Base-by-base conservation (phyloP, 2,113 vertebrate species). In the Mobula birostris region DNA sequence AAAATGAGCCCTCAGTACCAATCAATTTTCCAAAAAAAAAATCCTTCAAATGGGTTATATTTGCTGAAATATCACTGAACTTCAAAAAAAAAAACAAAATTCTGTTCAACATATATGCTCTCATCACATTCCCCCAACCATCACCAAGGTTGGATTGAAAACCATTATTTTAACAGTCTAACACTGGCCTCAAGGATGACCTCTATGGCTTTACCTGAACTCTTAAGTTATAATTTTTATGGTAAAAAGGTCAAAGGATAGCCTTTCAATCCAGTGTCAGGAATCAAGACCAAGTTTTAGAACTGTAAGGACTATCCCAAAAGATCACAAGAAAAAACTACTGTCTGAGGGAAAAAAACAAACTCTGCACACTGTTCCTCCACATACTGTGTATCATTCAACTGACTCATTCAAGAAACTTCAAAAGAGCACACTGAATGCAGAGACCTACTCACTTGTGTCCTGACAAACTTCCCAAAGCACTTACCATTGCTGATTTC, bases 401-500 rank as follows among this genome's bases (percentile, higher is more conserved):
- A 58, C 9, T 9, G 48, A 32, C 66, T 32, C 29, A 66, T 90
- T n/a, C 17, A 19, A 21, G 2, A 90, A 15, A 14, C 66, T 32
- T n/a, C 15, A 17, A 74, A 68, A n/a, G 61, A 7, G 32, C 85
- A 32, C 85, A 1, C 15, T 5, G 2, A 14, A 27, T 88, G 7
- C 24, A 63, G 0, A 29, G 61, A 63, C 61, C 14, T 4, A 88
- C 58, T 9, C 83, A 88, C 27, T n/a, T 29, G 2, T 2, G n/a
- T n/a, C 66, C 85, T 32, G 14, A 15, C 85, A 66, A 63, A 6
- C 58, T 68, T 66, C 5, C 63, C 61, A 68, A 40, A 78, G 61
- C 9, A 63, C 97, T 96, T 96, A 99, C 99, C 98, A 94, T 99
- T 99, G 96, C 99, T 99, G 97, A 99, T 99, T 97, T 99, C 99